Base-by-base conservation (phyloP, 2,113 vertebrate species). In the Strix aluco region DNA sequence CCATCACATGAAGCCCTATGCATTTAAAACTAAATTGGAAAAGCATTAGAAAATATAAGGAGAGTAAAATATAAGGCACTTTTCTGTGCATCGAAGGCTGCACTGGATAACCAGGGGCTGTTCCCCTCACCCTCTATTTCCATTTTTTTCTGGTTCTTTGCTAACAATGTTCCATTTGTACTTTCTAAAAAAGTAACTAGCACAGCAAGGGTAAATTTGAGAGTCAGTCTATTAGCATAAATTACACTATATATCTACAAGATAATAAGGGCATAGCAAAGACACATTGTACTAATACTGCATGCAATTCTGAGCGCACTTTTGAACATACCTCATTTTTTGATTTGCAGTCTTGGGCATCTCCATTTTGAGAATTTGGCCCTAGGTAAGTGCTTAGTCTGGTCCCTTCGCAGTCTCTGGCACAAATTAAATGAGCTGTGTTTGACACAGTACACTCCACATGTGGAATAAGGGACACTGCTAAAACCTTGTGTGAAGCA, bases 241-340 rank as follows among this genome's bases (percentile, higher is more conserved):
- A 96, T 97, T 93, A 94, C 77, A 80, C 92, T 73, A 95, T 94
- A 93, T 94, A 95, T 94, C 95, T 94, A 96, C 87, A 93, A 90
- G 92, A 73, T 96, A 96, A 96, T 96, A 96, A 96, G 96, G 96
- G 89, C 96, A 97, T 86, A 92, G 92, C 91, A 97, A 96, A 95
- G 94, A 96, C 96, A 97, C 86, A 49, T 81, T 80, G 74, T 94
- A 86, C 92, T 95, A 84, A 92, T 81, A 70, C 87, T 77, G 94
- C 66, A 47, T 74, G 71, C 81, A 77, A n/a, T 95, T 88, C 84
- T 77, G 58, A 94, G 66, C n/a, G 62, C 18, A 29, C 84, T 95
- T 92, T 42, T 59, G 78, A 90, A 52, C 86, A 77, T 38, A 75
- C 66, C 49, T 95, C 66, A 72, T 58, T 80, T 94, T 95, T 95